Evolutionary conservation across 2,113 vertebrate genomes (phyloP).

Genomic region (Larimichthys polyactis): DNA sequence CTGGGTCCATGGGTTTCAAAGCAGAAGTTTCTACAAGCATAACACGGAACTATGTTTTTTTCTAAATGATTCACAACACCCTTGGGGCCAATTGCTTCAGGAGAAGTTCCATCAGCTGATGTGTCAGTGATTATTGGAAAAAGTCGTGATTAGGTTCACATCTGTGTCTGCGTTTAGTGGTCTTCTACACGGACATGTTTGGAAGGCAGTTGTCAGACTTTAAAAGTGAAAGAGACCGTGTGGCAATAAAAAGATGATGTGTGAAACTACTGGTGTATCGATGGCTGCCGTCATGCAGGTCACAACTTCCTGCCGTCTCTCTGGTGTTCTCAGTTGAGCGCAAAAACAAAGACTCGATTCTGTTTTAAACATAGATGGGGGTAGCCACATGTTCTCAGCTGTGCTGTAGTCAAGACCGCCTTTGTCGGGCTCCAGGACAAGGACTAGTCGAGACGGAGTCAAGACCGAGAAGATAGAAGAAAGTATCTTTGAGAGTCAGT

Average conservation of each 20-base stretch:
- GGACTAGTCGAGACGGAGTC: too few relatives aligned
- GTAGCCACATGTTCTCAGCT: not conserved
- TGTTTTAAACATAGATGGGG: not conserved
- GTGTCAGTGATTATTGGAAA: not conserved
- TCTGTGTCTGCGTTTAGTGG: not conserved
- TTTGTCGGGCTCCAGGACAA: too few relatives aligned
- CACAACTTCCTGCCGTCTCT: not conserved
- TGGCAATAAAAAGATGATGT: not conserved
- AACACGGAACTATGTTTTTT: not conserved
- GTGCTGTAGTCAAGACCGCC: too few relatives aligned
- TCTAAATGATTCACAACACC: not conserved
- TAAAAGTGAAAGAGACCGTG: not conserved
- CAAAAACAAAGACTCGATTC: not conserved
- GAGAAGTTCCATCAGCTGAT: constrained; percentile 27
- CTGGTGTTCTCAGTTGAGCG: too few relatives aligned
- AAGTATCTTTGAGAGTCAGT: too few relatives aligned
- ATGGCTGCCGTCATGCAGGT: not conserved
- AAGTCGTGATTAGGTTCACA: not conserved
- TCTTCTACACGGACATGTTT: not conserved
- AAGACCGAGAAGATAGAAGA: too few relatives aligned
- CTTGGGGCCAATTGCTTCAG: not conserved
- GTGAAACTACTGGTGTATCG: too few relatives aligned
- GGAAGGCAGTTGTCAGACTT: not conserved
- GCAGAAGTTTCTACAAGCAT: not conserved
- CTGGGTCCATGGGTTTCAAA: not conserved